Evolutionary conservation across 2,888 invertebrate genomes (phyloP).

Genomic region (Drosophila leonis): DNA sequence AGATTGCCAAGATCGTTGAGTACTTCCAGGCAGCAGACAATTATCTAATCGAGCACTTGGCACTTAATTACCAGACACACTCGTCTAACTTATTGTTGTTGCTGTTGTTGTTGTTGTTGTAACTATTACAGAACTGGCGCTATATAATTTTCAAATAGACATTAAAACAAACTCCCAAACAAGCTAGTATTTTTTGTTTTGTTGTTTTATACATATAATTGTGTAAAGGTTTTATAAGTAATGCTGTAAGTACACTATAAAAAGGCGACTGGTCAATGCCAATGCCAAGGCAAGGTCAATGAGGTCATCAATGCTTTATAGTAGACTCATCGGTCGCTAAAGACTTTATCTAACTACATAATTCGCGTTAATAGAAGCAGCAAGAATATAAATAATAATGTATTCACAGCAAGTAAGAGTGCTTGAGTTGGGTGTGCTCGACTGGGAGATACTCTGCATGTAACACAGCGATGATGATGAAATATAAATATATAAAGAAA

Average conservation of each 20-base stretch:
- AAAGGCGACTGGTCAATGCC: conserved; percentile 46
- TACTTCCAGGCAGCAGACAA: conserved; percentile 63
- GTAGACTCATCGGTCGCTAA: conserved; percentile 45
- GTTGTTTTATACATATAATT: neutral
- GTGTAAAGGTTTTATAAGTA: conserved; percentile 24
- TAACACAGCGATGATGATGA: no score
- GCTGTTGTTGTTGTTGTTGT: conserved; percentile 31
- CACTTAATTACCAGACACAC: conserved; percentile 68
- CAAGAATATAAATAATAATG: conserved; percentile 28
- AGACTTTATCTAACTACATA: conserved; percentile 52
- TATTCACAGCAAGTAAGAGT: conserved; percentile 29
- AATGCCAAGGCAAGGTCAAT: conserved; percentile 57
- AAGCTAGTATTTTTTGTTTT: conserved; percentile 27
- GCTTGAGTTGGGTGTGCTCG: neutral
- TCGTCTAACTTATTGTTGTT: conserved; percentile 8
- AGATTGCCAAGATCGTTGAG: conserved; percentile 54
- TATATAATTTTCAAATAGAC: conserved; percentile 58
- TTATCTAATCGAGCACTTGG: conserved; percentile 76
- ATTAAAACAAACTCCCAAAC: conserved; percentile 54
- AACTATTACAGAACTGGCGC: conserved; percentile 59
- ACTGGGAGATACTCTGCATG: neutral
- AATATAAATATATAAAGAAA: no score
- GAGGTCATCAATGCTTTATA: conserved; percentile 48
- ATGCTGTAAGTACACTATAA: conserved; percentile 53
- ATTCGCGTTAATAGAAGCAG: conserved; percentile 34